phyloP scores from a whole-genome alignment of 2,113 vertebrate species.

The Silurus meridionalis region DNA sequence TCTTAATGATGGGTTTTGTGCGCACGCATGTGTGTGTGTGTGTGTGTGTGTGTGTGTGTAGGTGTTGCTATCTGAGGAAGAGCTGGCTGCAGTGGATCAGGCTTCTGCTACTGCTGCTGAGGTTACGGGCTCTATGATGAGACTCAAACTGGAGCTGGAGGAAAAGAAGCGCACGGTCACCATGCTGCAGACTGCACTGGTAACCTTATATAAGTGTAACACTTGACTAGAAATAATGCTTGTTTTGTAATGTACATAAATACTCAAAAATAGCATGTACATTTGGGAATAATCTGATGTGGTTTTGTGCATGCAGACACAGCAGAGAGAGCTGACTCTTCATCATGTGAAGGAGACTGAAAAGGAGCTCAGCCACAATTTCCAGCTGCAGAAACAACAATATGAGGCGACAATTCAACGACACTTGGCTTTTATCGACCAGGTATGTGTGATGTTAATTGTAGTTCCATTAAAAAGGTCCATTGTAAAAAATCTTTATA shows the following conservation, averaged over 20 bases:
- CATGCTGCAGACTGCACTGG: slow-evolving; percentile 88
- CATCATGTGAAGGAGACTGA: slow-evolving; percentile 83
- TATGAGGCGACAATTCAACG: slow-evolving; percentile 90
- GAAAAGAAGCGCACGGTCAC: slow-evolving; percentile 83
- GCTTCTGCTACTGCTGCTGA: slow-evolving; percentile 78
- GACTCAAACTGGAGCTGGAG: slow-evolving; percentile 85
- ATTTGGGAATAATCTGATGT: neutral
- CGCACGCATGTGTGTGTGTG: slow-evolving; percentile 26
- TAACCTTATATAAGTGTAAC: slow-evolving; percentile 50
- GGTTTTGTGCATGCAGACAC: slow-evolving; percentile 71
- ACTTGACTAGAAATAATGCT: neutral
- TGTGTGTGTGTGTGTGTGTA: slow-evolving; percentile 53
- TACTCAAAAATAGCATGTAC: neutral
- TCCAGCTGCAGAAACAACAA: slow-evolving; percentile 86
- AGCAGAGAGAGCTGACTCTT: slow-evolving; percentile 85
- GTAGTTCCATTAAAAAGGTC: neutral
- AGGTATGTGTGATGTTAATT: slow-evolving; percentile 69
- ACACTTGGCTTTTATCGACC: slow-evolving; percentile 91
- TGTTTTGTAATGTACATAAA: neutral
- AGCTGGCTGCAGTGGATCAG: slow-evolving; percentile 75
- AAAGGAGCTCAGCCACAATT: slow-evolving; percentile 79
- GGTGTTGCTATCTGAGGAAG: slow-evolving; percentile 79
- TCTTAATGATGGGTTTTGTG: neutral
- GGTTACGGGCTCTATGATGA: slow-evolving; percentile 79
- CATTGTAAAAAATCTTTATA: too few species aligned